Evolutionary conservation across 2,888 invertebrate species (phyloP), one percentile per base, ranked within the genome.

Genomic region (Cistogaster globosa): DNA sequence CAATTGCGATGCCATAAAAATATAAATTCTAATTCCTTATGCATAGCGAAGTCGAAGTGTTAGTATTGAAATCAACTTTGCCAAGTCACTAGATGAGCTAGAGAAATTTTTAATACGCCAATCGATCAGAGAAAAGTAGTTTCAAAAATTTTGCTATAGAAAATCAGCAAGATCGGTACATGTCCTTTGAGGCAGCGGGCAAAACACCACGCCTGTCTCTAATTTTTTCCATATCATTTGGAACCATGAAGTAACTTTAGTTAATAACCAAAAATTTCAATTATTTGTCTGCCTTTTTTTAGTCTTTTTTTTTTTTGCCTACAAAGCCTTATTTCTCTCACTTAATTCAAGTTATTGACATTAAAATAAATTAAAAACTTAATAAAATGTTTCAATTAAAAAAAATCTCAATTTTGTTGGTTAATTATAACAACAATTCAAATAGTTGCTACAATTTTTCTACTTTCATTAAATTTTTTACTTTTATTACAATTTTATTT

Each of bases 371-470:
- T 77, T 58, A 53, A 57, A 67, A 20, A 67, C 16, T 55, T 78
- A 71, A 63, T 71, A 55, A 32, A 69, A 69, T 26, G 42, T 62
- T 60, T 78, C 55, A 45, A 69, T 78, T 69, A 78, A 53, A 78
- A 72, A 74, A 51, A 78, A 48, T 69, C 69, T n/a, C 55, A 71
- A 45, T 45, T 78, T 71, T 36, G 45, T 67, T 51, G n/a, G 36
- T 57, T 20, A 76, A 57, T 55, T 75, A 55, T 57, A 9, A 58
- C 60, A 68, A 42, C 26, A 60, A 68, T 60, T 20, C 38, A 60
- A 68, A 60, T 60, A n/a, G 38, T 68, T 36, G 36, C 7, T 0
- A 8, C 32, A 16, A 14, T 18, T 36, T 45, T 26, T 32, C 4
- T 11, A 14, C n/a, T 63, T 78, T 69, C 69, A 62, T 78, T 78